Conservation (phyloP, 1,140 invertebrate genomes). For the Vanessa atalanta region DNA sequence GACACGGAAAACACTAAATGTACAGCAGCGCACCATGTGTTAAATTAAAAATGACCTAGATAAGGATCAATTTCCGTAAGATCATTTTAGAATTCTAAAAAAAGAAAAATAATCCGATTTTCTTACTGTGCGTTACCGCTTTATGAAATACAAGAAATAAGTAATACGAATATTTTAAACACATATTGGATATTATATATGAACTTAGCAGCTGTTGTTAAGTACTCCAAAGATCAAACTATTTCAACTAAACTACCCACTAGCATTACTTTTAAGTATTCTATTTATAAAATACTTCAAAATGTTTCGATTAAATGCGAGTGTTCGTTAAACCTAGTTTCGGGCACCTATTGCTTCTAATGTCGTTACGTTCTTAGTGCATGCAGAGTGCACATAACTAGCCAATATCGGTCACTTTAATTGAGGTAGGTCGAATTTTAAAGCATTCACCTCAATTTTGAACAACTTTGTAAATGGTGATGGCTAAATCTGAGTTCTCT, state of each 20-base stretch:
- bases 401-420: background rate
- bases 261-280: constrained; percentile 28
- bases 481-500: too few relatives aligned
- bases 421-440: background rate
- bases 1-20: too few relatives aligned
- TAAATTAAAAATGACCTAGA: too few relatives aligned
- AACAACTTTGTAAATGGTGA: too few relatives aligned
- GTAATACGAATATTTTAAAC: background rate
- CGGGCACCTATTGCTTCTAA: constrained; percentile 27
- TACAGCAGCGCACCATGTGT: too few relatives aligned
- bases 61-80: too few relatives aligned
- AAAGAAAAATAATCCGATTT: too few relatives aligned
- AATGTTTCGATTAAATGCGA: constrained; percentile 31
- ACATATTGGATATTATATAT: background rate
- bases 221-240: background rate
- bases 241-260: background rate
- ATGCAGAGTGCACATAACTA: constrained; percentile 3
- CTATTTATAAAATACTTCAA: constrained; percentile 24
- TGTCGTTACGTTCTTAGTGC: constrained; percentile 4
- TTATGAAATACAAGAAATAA: background rate
- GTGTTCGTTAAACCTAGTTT: constrained; percentile 23
- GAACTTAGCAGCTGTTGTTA: constrained; percentile 3
- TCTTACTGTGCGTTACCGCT: background rate
- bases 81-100: too few relatives aligned
- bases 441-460: too few relatives aligned